A percentile compares a stretch with the other conserved stretches of the same genome.
Conservation (phyloP, 2,888 invertebrate genomes). For the Acleris holmiana region DNA sequence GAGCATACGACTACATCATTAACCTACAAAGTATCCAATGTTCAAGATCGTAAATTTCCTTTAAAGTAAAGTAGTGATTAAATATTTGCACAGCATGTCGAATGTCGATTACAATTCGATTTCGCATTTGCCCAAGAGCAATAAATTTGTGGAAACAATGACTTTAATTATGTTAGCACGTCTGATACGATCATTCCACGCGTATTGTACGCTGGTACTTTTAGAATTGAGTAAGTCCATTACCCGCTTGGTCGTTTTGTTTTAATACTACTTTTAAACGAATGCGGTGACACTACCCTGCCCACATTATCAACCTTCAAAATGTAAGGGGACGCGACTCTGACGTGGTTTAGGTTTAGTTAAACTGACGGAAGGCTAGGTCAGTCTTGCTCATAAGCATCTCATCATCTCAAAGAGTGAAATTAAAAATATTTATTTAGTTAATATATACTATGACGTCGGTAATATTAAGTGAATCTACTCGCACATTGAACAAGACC, state of each 20-base stretch:
- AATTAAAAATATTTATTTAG: too few species aligned
- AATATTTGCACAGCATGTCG: slow-evolving; percentile 36
- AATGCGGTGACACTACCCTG: too few species aligned
- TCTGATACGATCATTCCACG: slow-evolving; percentile 16
- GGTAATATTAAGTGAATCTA: too few species aligned
- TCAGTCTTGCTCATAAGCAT: too few species aligned
- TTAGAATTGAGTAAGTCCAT: slow-evolving; percentile 11
- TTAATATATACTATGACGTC: too few species aligned
- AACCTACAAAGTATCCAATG: slow-evolving; percentile 21
- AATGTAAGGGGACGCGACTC: too few species aligned
- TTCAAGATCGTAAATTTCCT: slow-evolving; percentile 33
- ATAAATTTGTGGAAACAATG: slow-evolving; percentile 36
- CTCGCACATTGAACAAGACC: too few species aligned
- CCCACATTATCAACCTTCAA: too few species aligned
- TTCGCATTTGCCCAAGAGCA: slow-evolving; percentile 23
- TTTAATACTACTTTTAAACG: too few species aligned
- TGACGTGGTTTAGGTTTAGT: too few species aligned
- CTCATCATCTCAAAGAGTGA: too few species aligned
- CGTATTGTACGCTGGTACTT: slow-evolving; percentile 19
- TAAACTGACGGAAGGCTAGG: too few species aligned
- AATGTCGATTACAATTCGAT: slow-evolving; percentile 28
- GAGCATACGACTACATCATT: slow-evolving; percentile 16
- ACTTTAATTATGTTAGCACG: slow-evolving; percentile 32
- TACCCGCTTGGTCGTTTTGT: neutral
- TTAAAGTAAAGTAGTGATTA: slow-evolving; percentile 31